phyloP scores from a whole-genome alignment of 2,797 vertebrate genomes.

The Clarias fuscus region DNA sequence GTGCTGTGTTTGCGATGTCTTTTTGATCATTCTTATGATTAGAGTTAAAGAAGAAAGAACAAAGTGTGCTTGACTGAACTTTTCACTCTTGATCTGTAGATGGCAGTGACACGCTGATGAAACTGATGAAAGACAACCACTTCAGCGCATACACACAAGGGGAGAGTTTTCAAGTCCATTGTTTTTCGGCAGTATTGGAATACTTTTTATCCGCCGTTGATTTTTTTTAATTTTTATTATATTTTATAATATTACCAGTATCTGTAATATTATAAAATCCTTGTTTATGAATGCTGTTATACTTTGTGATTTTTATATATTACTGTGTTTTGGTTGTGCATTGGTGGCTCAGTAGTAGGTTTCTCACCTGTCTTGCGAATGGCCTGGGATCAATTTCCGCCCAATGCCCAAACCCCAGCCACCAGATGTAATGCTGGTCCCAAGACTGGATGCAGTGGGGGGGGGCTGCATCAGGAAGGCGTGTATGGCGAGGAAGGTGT shows the following conservation, averaged over 20 bases:
- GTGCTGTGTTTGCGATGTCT: too few species aligned
- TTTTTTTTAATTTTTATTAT: neutral
- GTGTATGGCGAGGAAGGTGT: too few species aligned
- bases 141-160: neutral
- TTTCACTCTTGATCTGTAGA: constrained; percentile 73
- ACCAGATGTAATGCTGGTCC: too few species aligned
- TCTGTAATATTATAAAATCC: neutral
- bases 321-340: neutral
- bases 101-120: constrained; percentile 74
- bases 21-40: too few species aligned
- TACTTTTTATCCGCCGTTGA: too few species aligned
- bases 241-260: neutral
- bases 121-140: constrained; percentile 59
- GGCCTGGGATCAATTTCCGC: too few species aligned
- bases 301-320: neutral
- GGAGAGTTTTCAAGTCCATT: neutral
- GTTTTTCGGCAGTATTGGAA: too few species aligned
- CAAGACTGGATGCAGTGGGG: too few species aligned
- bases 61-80: neutral
- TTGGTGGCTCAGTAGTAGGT: too few species aligned
- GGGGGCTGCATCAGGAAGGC: too few species aligned
- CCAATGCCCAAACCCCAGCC: too few species aligned
- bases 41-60: neutral
- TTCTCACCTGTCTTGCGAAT: too few species aligned
- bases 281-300: neutral